A percentile compares a stretch with the other conserved stretches of the same genome.
Conservation (phyloP, 2,797 vertebrate genomes). For the Salmo trutta region DNA sequence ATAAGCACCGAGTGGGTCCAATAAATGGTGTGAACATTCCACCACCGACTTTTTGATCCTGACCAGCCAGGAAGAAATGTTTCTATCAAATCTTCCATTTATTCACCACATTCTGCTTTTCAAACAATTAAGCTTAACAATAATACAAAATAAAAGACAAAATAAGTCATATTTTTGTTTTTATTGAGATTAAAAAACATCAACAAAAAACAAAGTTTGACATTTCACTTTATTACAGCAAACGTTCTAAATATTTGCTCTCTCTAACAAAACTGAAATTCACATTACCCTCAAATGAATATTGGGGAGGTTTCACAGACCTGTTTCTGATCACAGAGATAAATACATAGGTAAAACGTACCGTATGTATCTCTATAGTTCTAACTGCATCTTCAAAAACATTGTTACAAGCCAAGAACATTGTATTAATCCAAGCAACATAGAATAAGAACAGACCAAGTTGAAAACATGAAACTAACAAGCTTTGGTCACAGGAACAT, state of each 20-base stretch:
- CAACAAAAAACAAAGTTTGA: constrained; percentile 52
- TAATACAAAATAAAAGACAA: background rate
- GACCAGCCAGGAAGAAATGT: background rate
- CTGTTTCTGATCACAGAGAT: constrained; percentile 16
- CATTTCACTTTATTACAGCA: constrained; percentile 65
- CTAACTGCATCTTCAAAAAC: background rate
- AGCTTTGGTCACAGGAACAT: constrained; percentile 10
- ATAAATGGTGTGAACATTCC: background rate
- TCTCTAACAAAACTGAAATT: constrained; percentile 56
- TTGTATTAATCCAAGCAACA: constrained; percentile 15
- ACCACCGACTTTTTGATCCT: background rate
- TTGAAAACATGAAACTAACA: background rate
- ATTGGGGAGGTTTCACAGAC: constrained; percentile 41
- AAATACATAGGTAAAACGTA: background rate
- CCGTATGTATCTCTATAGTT: background rate
- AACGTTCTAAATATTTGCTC: constrained; percentile 57
- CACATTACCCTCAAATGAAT: constrained; percentile 21
- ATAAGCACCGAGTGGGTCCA: background rate
- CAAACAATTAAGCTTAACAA: background rate
- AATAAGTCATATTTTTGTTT: background rate
- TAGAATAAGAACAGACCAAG: constrained; percentile 12
- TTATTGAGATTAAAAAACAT: constrained; percentile 1
- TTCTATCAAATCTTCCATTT: background rate
- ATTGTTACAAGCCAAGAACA: constrained; percentile 19
- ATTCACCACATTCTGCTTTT: too few species aligned